A percentile compares a stretch with the other conserved stretches of the same genome.
phyloP scores from a whole-genome alignment of 2,113 vertebrate genomes.

The Harpagus bidentatus region DNA sequence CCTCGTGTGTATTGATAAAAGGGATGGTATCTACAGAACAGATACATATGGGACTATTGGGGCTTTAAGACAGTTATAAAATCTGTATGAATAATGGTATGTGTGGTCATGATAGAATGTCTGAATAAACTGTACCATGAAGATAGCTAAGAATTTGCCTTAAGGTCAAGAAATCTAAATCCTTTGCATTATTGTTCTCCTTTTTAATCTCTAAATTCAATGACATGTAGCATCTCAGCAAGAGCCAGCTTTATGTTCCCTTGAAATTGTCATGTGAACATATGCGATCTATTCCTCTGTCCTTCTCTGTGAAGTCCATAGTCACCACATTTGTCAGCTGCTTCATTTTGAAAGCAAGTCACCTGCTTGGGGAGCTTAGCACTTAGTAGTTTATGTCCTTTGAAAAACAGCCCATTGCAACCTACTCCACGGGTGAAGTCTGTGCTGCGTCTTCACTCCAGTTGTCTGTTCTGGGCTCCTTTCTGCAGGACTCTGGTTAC shows the following conservation, averaged over 20 bases:
- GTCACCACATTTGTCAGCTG: background rate
- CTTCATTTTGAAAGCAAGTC: background rate
- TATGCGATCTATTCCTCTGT: background rate
- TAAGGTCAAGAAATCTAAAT: background rate
- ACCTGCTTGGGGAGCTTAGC: rapidly evolving
- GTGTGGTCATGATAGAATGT: background rate
- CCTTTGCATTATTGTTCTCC: background rate
- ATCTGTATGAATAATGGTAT: background rate
- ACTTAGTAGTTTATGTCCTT: background rate
- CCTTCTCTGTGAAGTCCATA: too few relatives aligned
- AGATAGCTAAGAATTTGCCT: background rate
- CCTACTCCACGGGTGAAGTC: background rate
- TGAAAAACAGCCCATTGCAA: rapidly evolving
- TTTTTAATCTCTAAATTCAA: background rate
- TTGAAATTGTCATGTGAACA: background rate
- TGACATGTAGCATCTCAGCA: background rate
- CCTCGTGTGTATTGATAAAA: background rate
- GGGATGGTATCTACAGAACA: background rate
- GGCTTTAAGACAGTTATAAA: background rate
- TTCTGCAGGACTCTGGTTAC: background rate
- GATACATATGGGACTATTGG: background rate
- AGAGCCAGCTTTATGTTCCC: background rate
- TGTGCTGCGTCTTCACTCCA: background rate
- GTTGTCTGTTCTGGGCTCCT: background rate
- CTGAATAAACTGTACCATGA: background rate